phyloP scores from a whole-genome alignment of 2,113 vertebrate genomes.

The Hystrix cristata region DNA sequence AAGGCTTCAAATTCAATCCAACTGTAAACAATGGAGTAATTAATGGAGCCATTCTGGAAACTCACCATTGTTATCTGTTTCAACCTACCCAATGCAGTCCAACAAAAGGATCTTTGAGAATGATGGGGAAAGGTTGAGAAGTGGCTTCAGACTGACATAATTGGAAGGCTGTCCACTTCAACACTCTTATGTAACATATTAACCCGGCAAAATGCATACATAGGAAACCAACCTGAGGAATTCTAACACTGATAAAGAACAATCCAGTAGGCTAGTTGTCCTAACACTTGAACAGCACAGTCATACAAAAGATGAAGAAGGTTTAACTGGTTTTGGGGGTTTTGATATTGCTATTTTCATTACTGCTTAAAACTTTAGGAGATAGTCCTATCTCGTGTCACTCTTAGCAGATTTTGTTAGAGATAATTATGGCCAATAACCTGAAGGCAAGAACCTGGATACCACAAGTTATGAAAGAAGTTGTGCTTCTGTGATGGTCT shows the following conservation, averaged over 20 bases:
- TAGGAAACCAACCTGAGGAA: not conserved
- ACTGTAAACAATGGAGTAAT: not conserved
- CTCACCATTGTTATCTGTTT: slow-evolving; percentile 79
- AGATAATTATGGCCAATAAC: slow-evolving; percentile 19
- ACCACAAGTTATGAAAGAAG: not conserved
- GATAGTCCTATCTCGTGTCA: not conserved
- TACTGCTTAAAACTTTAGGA: slow-evolving; percentile 54
- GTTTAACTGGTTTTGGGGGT: not conserved
- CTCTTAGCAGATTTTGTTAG: slow-evolving; percentile 41
- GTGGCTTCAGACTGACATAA: slow-evolving; percentile 26
- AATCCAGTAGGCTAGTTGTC: not conserved
- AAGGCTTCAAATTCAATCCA: slow-evolving; percentile 66
- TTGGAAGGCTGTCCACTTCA: slow-evolving; percentile 63
- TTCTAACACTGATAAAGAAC: not conserved
- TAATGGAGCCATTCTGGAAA: slow-evolving; percentile 72
- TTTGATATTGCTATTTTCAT: not conserved
- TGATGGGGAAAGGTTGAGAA: not conserved
- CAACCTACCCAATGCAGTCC: slow-evolving; percentile 72
- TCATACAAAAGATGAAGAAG: not conserved
- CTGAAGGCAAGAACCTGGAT: not conserved
- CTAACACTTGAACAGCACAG: not conserved
- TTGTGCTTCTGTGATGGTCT: not conserved
- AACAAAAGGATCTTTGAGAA: slow-evolving; percentile 34
- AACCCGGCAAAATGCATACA: slow-evolving; percentile 69
- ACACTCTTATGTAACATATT: slow-evolving; percentile 36